These are phyloP conservation scores for Tangara arthus DNA, from an alignment of 2,797 vertebrate species.

Conservation along the genomic window DNA sequence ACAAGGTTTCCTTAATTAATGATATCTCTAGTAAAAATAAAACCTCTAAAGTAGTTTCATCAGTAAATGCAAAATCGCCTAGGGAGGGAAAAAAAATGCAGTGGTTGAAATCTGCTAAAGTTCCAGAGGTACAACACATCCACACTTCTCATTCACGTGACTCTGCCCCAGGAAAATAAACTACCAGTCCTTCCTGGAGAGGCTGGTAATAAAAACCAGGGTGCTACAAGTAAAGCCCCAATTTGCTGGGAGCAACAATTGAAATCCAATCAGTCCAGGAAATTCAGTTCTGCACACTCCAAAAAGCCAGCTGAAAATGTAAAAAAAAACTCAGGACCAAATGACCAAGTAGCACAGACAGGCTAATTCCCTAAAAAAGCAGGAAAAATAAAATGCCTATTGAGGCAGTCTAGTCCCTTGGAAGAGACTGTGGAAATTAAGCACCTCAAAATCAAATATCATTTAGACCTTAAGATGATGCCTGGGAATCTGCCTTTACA, in stretches of 20 bases:
- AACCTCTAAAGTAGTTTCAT: slow-evolving; percentile 21
- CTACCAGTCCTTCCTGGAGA: slow-evolving; percentile 36
- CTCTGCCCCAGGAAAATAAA: slow-evolving; percentile 42
- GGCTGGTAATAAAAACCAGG: slow-evolving; percentile 25
- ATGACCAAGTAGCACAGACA: background rate
- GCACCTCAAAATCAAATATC: background rate
- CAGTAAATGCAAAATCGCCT: slow-evolving; percentile 35
- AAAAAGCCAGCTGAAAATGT: slow-evolving; percentile 39
- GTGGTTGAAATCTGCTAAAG: background rate
- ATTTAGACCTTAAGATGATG: background rate
- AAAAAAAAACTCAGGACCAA: slow-evolving; percentile 11
- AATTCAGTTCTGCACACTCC: slow-evolving; percentile 24
- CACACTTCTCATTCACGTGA: background rate
- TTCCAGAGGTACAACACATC: background rate
- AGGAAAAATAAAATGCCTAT: background rate
- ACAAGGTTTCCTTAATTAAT: background rate
- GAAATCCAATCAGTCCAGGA: slow-evolving; percentile 32
- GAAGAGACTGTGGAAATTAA: background rate
- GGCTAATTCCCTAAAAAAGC: background rate
- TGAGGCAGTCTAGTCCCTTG: background rate
- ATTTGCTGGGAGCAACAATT: slow-evolving; percentile 15
- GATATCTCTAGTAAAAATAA: slow-evolving; percentile 50
- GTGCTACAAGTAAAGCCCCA: slow-evolving; percentile 52
- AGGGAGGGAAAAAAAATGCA: background rate
- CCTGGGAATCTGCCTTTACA: background rate